These are phyloP conservation scores for Zosterops lateralis DNA, from an alignment of 2,113 vertebrate genomes.

Conservation along the genomic window DNA sequence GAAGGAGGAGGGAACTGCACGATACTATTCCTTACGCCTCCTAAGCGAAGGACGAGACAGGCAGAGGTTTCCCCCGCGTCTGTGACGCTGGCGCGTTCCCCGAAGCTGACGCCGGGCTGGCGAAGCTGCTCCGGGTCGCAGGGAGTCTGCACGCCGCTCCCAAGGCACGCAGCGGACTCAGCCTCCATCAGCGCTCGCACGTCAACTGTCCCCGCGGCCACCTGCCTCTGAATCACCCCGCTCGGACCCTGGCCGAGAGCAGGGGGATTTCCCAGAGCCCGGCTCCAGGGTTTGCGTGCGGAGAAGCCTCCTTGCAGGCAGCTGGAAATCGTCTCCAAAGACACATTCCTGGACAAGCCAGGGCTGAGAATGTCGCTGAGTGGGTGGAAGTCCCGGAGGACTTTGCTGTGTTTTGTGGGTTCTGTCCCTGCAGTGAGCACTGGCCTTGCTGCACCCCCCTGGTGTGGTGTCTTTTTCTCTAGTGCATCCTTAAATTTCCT, in stretches of 20 bases:
- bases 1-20: background rate
- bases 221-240: conserved; percentile 14
- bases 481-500: background rate
- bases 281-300: background rate
- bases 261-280: background rate
- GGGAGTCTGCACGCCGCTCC: background rate
- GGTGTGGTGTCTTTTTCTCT: background rate
- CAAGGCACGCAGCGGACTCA: background rate
- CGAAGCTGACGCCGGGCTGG: background rate
- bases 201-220: background rate
- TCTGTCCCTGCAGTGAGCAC: background rate
- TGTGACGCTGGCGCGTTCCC: background rate
- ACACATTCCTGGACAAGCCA: background rate
- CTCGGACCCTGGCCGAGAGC: background rate
- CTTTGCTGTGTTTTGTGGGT: background rate
- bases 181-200: background rate
- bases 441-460: background rate
- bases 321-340: background rate
- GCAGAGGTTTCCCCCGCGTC: background rate
- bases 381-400: background rate
- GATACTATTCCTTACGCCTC: background rate
- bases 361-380: background rate
- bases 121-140: background rate
- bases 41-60: background rate
- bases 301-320: background rate